A percentile compares a stretch with the other conserved stretches of the same genome.
Evolutionary conservation across 2,113 vertebrate species (phyloP).

Genomic region (Erythrocebus patas): DNA sequence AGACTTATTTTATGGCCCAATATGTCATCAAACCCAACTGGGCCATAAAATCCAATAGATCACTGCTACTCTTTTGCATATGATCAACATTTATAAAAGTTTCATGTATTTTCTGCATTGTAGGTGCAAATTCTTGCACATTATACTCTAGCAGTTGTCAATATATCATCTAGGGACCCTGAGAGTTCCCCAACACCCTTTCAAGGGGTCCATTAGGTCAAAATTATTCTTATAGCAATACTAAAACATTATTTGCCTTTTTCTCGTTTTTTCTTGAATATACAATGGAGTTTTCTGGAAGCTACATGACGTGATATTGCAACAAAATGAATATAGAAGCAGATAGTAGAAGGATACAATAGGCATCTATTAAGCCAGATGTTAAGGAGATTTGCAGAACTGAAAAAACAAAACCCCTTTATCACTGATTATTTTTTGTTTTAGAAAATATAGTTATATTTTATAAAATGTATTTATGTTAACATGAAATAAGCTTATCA

Average conservation of each 20-base stretch:
- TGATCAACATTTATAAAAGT: not conserved
- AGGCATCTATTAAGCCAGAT: not conserved
- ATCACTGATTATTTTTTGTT: not conserved
- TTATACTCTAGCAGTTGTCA: not conserved
- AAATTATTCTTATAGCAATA: not conserved
- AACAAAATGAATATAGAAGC: not conserved
- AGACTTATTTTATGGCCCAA: not conserved
- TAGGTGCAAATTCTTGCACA: not conserved
- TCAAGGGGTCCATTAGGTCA: not conserved
- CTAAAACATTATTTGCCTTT: not conserved
- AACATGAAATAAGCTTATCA: not conserved
- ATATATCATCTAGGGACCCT: not conserved
- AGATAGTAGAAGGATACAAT: not conserved
- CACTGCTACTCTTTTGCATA: not conserved
- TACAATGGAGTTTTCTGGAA: not conserved
- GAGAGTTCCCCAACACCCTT: not conserved
- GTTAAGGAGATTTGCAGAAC: not conserved
- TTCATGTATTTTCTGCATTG: not conserved
- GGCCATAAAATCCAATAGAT: not conserved
- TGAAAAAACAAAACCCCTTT: not conserved
- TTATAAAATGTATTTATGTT: not conserved
- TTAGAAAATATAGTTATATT: not conserved
- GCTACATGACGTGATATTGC: not conserved
- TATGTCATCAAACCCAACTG: not conserved
- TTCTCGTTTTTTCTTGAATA: not conserved